Percentiles rank a stretch among this genome's conserved stretches.
phyloP scores from a whole-genome alignment of 2,888 invertebrate species.

The Oscheius myriophilus region DNA sequence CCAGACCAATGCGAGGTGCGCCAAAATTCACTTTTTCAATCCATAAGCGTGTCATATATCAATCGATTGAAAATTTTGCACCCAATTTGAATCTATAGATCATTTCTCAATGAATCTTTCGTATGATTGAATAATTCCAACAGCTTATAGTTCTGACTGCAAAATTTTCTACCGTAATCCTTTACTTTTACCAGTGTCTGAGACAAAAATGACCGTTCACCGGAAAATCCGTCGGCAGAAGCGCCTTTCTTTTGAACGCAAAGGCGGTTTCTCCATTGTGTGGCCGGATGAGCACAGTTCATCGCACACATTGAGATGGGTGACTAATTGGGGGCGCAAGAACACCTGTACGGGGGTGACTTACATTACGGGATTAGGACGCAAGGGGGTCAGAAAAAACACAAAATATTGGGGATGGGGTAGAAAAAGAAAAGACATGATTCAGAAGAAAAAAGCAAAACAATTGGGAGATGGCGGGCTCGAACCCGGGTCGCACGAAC shows the following conservation, averaged over 20 bases:
- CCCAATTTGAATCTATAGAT: no score
- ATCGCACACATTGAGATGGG: constrained; percentile 24
- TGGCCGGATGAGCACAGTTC: constrained; percentile 15
- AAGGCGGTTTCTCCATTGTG: not conserved
- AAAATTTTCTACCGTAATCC: no score
- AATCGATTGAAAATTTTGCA: no score
- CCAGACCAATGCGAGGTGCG: no score
- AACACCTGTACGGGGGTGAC: constrained; percentile 18
- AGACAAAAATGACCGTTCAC: constrained; percentile 7
- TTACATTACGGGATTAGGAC: no score
- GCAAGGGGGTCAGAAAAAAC: not conserved
- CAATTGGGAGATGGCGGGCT: not conserved
- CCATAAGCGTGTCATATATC: no score
- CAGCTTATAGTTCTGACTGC: no score
- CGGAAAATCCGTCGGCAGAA: constrained; percentile 1
- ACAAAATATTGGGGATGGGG: not conserved
- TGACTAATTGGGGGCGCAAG: constrained; percentile 8
- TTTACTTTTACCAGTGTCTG: not conserved
- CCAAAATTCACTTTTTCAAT: no score
- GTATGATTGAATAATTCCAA: no score
- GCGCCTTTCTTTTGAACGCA: constrained; percentile 1
- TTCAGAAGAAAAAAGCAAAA: not conserved
- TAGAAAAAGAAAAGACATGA: not conserved
- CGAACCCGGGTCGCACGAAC: no score
- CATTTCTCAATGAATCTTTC: no score